A percentile compares a stretch with the other conserved stretches of the same genome.
These are phyloP conservation scores for Lontra canadensis DNA, from an alignment of 2,113 vertebrate genomes.

Conservation along the genomic window DNA sequence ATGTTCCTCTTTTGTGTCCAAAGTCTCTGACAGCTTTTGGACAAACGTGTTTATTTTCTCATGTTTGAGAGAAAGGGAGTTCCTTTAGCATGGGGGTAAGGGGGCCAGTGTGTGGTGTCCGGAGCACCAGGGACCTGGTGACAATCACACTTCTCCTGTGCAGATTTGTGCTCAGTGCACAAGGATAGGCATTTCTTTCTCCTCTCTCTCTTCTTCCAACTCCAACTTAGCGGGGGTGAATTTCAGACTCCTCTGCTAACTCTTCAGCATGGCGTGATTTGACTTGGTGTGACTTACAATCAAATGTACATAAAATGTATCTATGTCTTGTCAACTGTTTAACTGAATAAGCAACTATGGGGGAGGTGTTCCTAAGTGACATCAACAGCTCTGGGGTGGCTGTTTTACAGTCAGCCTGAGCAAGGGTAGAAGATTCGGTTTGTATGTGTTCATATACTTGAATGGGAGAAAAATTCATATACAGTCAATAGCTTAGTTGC, in stretches of 20 bases:
- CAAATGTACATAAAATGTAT: conserved; percentile 76
- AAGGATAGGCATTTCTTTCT: background rate
- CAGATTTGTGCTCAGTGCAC: background rate
- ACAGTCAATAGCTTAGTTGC: conserved; percentile 80
- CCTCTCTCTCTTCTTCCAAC: background rate
- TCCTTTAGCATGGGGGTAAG: background rate
- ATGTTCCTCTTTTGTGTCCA: background rate
- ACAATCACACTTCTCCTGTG: too few relatives aligned
- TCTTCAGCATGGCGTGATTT: conserved; percentile 37
- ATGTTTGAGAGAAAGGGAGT: background rate
- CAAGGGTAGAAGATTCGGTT: conserved; percentile 47
- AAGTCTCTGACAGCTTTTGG: background rate
- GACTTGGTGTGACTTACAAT: conserved; percentile 73
- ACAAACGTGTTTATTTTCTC: background rate
- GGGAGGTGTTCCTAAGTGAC: conserved; percentile 74
- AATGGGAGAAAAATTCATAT: conserved; percentile 80
- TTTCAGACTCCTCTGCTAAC: background rate
- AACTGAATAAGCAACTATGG: conserved; percentile 79
- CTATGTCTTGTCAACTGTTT: conserved; percentile 73
- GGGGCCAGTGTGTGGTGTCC: background rate
- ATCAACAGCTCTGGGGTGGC: conserved; percentile 82
- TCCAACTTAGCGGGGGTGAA: background rate
- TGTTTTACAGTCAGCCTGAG: conserved; percentile 70
- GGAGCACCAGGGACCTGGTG: background rate
- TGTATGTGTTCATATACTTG: conserved; percentile 63